Evolutionary conservation across 2,797 vertebrate genomes (phyloP).

Genomic region (Premnoplex brunnescens): DNA sequence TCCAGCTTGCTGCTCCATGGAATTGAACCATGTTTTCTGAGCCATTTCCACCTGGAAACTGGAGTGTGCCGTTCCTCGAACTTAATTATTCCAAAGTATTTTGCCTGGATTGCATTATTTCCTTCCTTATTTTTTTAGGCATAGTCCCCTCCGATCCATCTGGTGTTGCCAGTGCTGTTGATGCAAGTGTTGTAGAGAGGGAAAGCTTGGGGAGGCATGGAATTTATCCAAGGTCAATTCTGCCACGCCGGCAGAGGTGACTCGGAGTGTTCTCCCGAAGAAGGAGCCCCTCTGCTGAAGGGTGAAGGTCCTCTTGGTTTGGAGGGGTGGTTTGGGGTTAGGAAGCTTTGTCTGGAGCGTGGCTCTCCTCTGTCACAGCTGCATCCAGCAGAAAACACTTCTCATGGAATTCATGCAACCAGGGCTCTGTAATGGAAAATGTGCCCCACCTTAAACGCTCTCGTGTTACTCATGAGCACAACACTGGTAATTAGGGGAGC

Average conservation of each 20-base stretch:
- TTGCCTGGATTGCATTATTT: not conserved
- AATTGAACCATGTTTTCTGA: rapidly evolving
- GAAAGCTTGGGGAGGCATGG: not conserved
- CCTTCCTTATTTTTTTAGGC: not conserved
- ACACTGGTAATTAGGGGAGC: slow-evolving; percentile 58
- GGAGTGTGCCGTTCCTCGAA: rapidly evolving
- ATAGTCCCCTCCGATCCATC: not conserved
- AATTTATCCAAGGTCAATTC: not conserved
- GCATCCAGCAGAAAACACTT: slow-evolving; percentile 53
- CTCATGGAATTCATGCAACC: slow-evolving; percentile 32
- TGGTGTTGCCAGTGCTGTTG: rapidly evolving
- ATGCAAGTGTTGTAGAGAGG: not conserved
- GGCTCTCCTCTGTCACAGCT: not conserved
- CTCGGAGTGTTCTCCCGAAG: not conserved
- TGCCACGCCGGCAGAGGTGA: rapidly evolving
- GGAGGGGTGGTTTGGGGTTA: not conserved
- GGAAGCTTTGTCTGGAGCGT: not conserved
- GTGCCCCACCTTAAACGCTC: slow-evolving; percentile 67
- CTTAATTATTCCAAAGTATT: not conserved
- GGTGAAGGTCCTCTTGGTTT: not conserved
- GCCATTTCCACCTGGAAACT: not conserved
- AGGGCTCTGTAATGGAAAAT: slow-evolving; percentile 59
- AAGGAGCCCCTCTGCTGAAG: not conserved
- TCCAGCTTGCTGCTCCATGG: not conserved
- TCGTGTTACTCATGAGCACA: slow-evolving; percentile 68